Evolutionary conservation across 2,113 vertebrate genomes (phyloP), one percentile per base, ranked within the genome.

Genomic region (Archilochus colubris): DNA sequence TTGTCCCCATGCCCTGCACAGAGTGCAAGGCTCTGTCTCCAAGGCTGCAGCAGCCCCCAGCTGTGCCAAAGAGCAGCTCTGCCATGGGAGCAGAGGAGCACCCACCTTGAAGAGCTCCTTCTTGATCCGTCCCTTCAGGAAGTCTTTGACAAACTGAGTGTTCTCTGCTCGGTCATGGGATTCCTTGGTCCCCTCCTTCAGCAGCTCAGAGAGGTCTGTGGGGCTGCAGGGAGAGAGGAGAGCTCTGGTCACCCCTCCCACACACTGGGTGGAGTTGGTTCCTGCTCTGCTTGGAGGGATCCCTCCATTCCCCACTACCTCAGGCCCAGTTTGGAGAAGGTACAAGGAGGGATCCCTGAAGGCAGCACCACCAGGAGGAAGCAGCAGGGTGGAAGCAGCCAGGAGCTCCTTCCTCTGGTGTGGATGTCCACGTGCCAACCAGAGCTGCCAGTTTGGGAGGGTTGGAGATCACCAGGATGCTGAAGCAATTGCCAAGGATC

Each of bases 111-210:
- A 99, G 30, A 99, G 98, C 91, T 99, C 98, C 96, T 97, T 98
- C 81, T 97, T 97, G 94, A 99, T 99, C 51, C 97, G 98, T 21
- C 99, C 99, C 87, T 97, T 98, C 81, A 99, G 98, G 94, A 99
- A 99, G 89, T 99, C 99, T 96, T 99, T 99, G 90, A 99, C 99
- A 93, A 99, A 99, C 95, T 98, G 98, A 1, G 99, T 99, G 96
- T 99, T 99, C 96, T 99, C 99, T 0, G 99, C 99, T 67, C 98
- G 98, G 89, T 99, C 98, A 0, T 99, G 99, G 30, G 99, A 98
- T 36, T 99, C 98, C 95, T 99, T 99, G 12, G 99, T 99, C 43
- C 99, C 99, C 79, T 98, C 98, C 87, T 99, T 99, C 88, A 99
- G 97, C 97, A 99, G 96, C 97, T 99, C 99, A 0, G 99, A 99